Base-by-base conservation (phyloP, 2,113 vertebrate genomes). In the Australoheros scitulus region DNA sequence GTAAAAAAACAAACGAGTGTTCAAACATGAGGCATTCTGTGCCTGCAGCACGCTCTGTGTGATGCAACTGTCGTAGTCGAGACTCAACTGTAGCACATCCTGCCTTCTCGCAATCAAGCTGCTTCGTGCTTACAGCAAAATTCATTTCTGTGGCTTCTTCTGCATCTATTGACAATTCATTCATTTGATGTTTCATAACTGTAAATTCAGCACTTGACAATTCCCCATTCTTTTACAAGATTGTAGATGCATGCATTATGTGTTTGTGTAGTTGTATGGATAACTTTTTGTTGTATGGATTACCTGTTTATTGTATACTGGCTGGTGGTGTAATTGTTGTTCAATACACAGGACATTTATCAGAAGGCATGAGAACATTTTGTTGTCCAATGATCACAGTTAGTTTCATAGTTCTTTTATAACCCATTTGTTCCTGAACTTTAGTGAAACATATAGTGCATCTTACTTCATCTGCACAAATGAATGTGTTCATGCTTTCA, bases 191-290 rank as follows among this genome's bases (percentile, higher is more conserved):
- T 75, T 85, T 86, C 77, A 61, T 78, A 82, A 70, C 63, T 82
- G 79, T 88, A 79, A 77, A 83, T 64, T n/a, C 36, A 82, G 79
- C 79, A 65, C 26, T 81, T 56, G 79, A 88, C 10, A 36, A 47
- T 43, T 70, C 26, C 26, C 22, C 1, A 11, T 81, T 80, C 76
- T 61, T 72, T 77, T 34, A 61, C 56, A 63, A 36, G 85, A 84
- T 79, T 61, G 79, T 83, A 77, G 81, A 74, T 80, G 90, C 89
- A 90, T 92, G 93, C 75, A 47, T 81, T 72, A 65, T 75, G 86
- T 90, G 81, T 77, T 83, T 83, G 81, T 86, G 47, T 34, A 80
- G 47, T 57, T 81, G 36, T 86, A 2, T 60, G 61, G 79, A 87
- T 81, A 36, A 41, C 18, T 76, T 83, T 83, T 55, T 68, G 78